Evolutionary conservation across 2,888 invertebrate species (phyloP).

Genomic region (Pristionchus maxplancki): DNA sequence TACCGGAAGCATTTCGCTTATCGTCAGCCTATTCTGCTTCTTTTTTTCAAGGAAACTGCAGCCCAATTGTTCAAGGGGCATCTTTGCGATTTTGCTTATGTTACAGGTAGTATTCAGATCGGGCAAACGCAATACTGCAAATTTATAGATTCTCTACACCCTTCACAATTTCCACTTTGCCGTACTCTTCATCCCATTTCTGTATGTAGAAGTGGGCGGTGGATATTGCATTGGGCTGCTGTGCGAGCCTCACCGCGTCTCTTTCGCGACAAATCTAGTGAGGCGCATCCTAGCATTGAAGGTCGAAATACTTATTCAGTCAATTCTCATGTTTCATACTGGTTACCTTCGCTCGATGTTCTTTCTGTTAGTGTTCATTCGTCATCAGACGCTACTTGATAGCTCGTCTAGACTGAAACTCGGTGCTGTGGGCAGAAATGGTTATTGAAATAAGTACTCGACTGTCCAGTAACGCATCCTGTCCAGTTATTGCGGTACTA

Average conservation of each 20-base stretch:
- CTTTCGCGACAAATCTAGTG: background rate
- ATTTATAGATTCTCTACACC: background rate
- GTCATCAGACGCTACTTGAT: background rate
- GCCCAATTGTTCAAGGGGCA: background rate
- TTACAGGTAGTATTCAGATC: background rate
- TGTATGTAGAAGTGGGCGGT: background rate
- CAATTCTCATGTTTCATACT: background rate
- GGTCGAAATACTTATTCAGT: background rate
- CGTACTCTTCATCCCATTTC: background rate
- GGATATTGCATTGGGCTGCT: background rate
- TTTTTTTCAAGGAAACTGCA: background rate
- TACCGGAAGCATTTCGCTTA: background rate
- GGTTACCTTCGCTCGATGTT: background rate
- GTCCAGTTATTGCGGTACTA: background rate
- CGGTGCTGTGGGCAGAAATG: background rate
- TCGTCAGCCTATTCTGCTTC: background rate
- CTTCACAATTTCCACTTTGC: background rate
- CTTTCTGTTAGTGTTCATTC: background rate
- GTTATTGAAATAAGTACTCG: background rate
- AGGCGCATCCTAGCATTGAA: background rate
- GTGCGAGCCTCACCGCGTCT: background rate
- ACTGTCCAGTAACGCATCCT: background rate
- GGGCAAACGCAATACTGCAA: too few species aligned
- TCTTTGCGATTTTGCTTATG: background rate
- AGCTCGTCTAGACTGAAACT: background rate